A percentile compares a stretch with the other conserved stretches of the same genome.
phyloP scores from a whole-genome alignment of 35 echinoderm and acorn worm species.

The Ptychodera flava region DNA sequence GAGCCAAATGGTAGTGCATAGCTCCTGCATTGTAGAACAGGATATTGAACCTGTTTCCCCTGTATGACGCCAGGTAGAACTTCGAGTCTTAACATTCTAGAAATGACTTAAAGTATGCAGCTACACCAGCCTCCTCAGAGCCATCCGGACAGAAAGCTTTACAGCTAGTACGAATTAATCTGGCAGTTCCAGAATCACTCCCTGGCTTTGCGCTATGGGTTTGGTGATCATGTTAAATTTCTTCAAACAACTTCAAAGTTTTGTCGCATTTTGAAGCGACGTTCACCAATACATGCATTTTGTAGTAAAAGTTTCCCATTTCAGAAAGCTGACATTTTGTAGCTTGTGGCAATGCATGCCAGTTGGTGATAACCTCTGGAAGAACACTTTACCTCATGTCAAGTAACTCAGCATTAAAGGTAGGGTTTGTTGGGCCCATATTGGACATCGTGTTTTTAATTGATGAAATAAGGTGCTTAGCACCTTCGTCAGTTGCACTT shows the following conservation, averaged over 20 bases:
- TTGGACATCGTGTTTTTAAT: conserved; percentile 30
- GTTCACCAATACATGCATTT: conserved; percentile 34
- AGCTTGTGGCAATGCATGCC: conserved; percentile 2
- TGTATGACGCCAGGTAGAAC: neutral
- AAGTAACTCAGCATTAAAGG: conserved; percentile 6
- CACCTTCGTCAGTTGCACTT: neutral
- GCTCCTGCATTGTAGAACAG: conserved; percentile 42
- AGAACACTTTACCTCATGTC: neutral
- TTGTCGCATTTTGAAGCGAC: conserved; percentile 26
- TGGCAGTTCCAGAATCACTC: neutral
- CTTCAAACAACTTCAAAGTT: conserved; percentile 28
- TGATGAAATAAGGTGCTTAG: conserved; percentile 1
- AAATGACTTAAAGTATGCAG: too few relatives aligned
- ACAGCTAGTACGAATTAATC: neutral
- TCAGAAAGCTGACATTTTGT: conserved; percentile 3
- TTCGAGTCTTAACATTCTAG: too few relatives aligned
- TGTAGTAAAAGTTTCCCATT: conserved; percentile 25
- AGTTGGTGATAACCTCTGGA: neutral
- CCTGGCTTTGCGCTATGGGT: too few relatives aligned
- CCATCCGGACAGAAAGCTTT: conserved; percentile 37
- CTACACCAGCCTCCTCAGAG: conserved; percentile 29
- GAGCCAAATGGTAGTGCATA: conserved; percentile 23
- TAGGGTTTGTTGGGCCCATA: conserved; percentile 17
- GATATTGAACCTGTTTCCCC: conserved; percentile 49
- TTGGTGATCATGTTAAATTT: conserved; percentile 12